Base-by-base conservation (phyloP, 2,113 vertebrate genomes). In the Nannobrachium achirus region DNA sequence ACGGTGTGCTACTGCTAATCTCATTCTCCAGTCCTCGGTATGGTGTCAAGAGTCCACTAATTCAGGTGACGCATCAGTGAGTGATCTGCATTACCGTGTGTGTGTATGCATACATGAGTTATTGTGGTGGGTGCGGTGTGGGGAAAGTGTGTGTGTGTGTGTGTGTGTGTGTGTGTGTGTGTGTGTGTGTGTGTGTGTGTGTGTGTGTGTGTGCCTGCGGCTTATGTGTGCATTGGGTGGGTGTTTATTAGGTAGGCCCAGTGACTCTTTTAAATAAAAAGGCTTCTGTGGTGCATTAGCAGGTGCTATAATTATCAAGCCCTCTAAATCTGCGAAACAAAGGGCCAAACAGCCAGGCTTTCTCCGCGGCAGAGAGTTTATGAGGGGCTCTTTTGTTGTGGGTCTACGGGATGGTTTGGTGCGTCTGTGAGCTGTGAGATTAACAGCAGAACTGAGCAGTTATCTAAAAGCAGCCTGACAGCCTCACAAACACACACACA, bases 21-120 rank as follows among this genome's bases (percentile, higher is more conserved):
- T 33, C 25, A 75, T 60, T 65, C 48, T 61, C 56, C 62, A 52
- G 69, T 50, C 10, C 69, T 70, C 20, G 60, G 41, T 38, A 10
- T 6, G 0, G 69, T 61, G 65, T 69, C 62, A 73, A 33, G 63
- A 75, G 53, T 68, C 68, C 55, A 76, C 59, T 73, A 76, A 85
- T 70, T 64, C 49, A 65, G 63, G 66, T 75, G 75, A 73, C 38
- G 2, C 20, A 45, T 66, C 20, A 46, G 48, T 55, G 15, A 55
- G 2, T 6, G 45, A 25, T 3, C 1, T 49, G 42, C 25, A 19
- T 10, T 11, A 13, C 18, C 5, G 18, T 25, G 10, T 11, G 42
- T 44, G 57, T 59, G 40, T 25, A 14, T 59, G 56, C 25, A 33
- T 33, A 0, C 3, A 33, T 33, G 25, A 3, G 2, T 33, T 33